Conservation (phyloP, 2,113 vertebrate genomes). For the Numida meleagris region DNA sequence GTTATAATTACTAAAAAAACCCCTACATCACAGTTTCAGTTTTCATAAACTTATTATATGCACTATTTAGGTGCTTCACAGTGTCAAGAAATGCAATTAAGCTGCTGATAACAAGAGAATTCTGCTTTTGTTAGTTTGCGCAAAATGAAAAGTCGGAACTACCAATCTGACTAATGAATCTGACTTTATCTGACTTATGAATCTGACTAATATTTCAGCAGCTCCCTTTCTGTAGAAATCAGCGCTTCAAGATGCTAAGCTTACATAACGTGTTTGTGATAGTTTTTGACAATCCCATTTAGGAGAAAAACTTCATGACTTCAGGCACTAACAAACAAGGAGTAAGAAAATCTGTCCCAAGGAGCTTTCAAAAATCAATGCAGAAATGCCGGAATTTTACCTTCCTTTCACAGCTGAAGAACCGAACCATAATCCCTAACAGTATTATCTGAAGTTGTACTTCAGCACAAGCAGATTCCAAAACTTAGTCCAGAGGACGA, state of each 20-base stretch:
- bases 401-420: constrained; percentile 28
- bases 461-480: not conserved
- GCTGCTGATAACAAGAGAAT: not conserved
- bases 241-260: not conserved
- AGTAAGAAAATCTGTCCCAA: not conserved
- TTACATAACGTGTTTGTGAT: not conserved
- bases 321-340: not conserved
- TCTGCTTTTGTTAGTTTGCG: not conserved
- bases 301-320: constrained; percentile 1
- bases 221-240: not conserved
- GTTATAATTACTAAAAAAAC: not conserved
- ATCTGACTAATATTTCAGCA: not conserved
- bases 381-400: constrained; percentile 8
- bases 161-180: not conserved
- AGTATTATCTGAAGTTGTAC: not conserved
- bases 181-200: not conserved
- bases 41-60: not conserved
- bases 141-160: not conserved
- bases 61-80: not conserved
- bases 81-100: not conserved
- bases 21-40: not conserved
- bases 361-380: constrained; percentile 8
- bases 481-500: not conserved
- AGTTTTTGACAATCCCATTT: not conserved
- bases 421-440: not conserved